Evolutionary conservation across 2,888 invertebrate species (phyloP).

Genomic region (Taenaris catops): DNA sequence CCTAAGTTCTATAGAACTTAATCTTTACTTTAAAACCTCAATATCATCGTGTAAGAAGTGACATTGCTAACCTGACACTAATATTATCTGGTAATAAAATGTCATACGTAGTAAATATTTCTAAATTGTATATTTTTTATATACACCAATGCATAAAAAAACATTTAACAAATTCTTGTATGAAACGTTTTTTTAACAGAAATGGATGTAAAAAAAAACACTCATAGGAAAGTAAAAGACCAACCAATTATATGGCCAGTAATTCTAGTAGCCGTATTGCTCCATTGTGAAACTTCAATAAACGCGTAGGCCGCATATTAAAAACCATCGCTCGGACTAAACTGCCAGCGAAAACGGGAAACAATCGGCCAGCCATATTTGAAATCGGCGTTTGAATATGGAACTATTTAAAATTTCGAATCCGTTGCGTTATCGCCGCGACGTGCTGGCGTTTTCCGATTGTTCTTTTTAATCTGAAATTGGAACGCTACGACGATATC

Average conservation of each 20-base stretch:
- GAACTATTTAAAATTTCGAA: slow-evolving; percentile 79
- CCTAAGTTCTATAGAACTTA: too few species aligned
- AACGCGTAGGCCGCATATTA: slow-evolving; percentile 75
- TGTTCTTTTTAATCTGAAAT: slow-evolving; percentile 51
- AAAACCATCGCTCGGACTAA: slow-evolving; percentile 50
- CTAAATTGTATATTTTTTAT: too few species aligned
- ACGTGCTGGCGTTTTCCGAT: slow-evolving; percentile 73
- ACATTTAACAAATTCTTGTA: too few species aligned
- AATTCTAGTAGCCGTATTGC: slow-evolving; percentile 54
- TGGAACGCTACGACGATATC: slow-evolving; percentile 30
- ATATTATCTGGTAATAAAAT: too few species aligned
- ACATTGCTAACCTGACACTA: too few species aligned
- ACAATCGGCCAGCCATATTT: slow-evolving; percentile 73
- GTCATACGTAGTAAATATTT: too few species aligned
- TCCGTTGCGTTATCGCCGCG: slow-evolving; percentile 74
- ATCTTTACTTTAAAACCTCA: too few species aligned
- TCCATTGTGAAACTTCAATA: slow-evolving; percentile 74
- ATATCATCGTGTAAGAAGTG: too few species aligned
- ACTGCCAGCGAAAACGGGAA: slow-evolving; percentile 75
- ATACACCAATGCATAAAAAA: too few species aligned
- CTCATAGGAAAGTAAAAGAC: slow-evolving; percentile 16
- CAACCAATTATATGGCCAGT: slow-evolving; percentile 35
- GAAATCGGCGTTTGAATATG: slow-evolving; percentile 70
- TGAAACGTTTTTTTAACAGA: too few species aligned
- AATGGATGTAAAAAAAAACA: too few species aligned